Conservation (phyloP, 2,888 invertebrate genomes). For the Oeneis ivallda region DNA sequence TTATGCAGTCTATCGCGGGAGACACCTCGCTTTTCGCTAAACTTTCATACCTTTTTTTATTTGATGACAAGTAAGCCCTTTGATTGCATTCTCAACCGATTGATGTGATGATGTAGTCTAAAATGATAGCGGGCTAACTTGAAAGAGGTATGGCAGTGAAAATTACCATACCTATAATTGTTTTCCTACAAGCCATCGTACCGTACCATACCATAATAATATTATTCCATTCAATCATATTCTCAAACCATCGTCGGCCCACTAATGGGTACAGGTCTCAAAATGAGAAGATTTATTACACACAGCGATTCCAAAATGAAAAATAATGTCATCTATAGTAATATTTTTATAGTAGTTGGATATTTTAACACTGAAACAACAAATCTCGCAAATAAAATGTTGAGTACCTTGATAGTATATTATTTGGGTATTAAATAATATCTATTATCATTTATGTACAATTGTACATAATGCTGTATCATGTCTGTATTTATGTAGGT, state of each 20-base stretch:
- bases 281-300: background rate
- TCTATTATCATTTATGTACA: too few relatives aligned
- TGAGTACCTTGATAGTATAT: background rate
- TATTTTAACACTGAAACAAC: background rate
- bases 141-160: too few relatives aligned
- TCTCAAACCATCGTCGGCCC: background rate
- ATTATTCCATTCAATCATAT: too few relatives aligned
- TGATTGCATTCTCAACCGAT: too few relatives aligned
- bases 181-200: too few relatives aligned
- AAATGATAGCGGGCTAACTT: too few relatives aligned
- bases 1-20: conserved; percentile 49
- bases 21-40: background rate
- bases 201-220: too few relatives aligned
- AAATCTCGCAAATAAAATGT: background rate
- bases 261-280: background rate
- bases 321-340: background rate
- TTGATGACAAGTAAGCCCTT: too few relatives aligned
- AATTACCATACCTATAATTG: too few relatives aligned
- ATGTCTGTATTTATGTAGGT: too few relatives aligned
- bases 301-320: background rate
- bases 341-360: background rate
- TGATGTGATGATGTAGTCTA: too few relatives aligned
- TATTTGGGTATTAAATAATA: background rate
- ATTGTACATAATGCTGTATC: too few relatives aligned
- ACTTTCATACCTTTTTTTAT: background rate